Evolutionary conservation across 1,140 invertebrate species (phyloP), one percentile per base, ranked within the genome.

Genomic region (Heliconius hewitsoni): DNA sequence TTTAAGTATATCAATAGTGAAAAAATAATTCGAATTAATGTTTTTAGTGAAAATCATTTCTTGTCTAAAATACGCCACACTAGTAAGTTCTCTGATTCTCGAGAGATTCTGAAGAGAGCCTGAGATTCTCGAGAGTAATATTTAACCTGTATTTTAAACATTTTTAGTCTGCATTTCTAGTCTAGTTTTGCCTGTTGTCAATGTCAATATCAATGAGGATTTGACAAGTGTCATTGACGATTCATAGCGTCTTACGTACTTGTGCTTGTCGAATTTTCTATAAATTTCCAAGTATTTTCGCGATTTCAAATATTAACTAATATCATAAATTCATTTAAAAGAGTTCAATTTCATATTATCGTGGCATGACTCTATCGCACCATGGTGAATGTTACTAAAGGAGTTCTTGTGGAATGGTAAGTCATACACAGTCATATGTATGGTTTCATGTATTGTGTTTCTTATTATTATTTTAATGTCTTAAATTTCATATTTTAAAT

Each of bases 361-460:
- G 23, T 66, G 60, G 60, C 13, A 66, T 66, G 60, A 13, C 27
- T 60, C n/a, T 66, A 84, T 92, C 92, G 89, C 88, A 93, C 80
- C 80, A 94, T 94, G 93, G 93, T 94, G 89, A 94, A 94, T 93
- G 93, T 93, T 87, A 94, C 92, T 90, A 94, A 94, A 91, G 93
- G 93, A 73, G 91, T 94, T 80, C 91, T 94, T 77, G 93, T 94
- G 6, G 93, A 94, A 84, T 94, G 93, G 92, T 94, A 85, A 42
- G 87, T 23, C 1, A 46, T 16, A 46, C 13, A 16, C 42, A 6
- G 34, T 46, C 42, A 16, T 30, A 8, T 6, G 19, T 60, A 60
- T 60, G 18, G 11, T 9, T 60, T 6, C 55, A 60, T 52, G 19
- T 57, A 11, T 66, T 16, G 13, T 27, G 23, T 27, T 60, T 11